Evolutionary conservation across 2,888 invertebrate genomes (phyloP), one percentile per base, ranked within the genome.

Genomic region (Acleris emargana): DNA sequence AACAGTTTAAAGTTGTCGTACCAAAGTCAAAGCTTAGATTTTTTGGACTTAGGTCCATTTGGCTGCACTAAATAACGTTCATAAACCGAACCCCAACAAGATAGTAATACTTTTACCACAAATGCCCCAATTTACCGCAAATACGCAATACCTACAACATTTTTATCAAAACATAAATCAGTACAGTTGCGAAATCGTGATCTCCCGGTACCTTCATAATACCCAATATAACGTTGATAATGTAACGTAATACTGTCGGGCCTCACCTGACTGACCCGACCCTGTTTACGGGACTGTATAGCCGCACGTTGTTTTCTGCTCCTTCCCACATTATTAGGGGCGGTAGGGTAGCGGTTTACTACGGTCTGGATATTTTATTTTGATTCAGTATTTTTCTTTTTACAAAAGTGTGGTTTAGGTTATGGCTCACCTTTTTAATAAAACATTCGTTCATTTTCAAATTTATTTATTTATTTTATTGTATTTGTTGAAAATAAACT

Each of bases 281-380:
- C 66, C 57, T 66, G 66, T 66, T 66, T 61, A 66, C 61, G 66
- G 54, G 60, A 57, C 57, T 61, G 57, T 66, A 60, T 66, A 57
- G 60, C 61, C 61, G 43, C 64, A 61, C 66, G 61, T 61, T 66
- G 66, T 66, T 66, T 66, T 60, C 64, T 55, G 55, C 64, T 61
- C 66, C 61, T 66, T 66, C 57, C 66, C 66, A 66, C 66, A 66
- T 66, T 66, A 66, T 66, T 66, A 66, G 61, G 66, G 66, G 55
- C 20, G 58, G 58, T 55, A 47, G 51, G 50, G 66, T 50, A 64
- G 58, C 64, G 61, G 60, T 66, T 61, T 66, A 66, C 60, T 66
- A 52, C 45, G 61, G 57, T 38, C 47, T 45, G 22, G 57, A 18
- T 57, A 18, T 66, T 66, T 66, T 66, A 66, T 66, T 66, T 66